A percentile compares a stretch with the other conserved stretches of the same genome.
Conservation (phyloP, 2,888 invertebrate genomes). For the Drosophila hamatofila region DNA sequence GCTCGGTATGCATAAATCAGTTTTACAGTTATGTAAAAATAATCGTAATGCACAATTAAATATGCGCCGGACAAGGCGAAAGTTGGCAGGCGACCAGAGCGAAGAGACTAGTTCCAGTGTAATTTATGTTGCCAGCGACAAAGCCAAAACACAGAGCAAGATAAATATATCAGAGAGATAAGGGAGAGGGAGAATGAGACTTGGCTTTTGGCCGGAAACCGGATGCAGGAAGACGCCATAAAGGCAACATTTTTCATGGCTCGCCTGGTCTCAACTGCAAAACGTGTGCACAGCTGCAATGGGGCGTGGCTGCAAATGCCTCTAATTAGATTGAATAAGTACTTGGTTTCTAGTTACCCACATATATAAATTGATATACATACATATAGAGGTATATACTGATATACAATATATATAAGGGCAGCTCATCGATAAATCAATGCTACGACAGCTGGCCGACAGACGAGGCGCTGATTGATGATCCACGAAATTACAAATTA, state of each 20-base stretch:
- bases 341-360: neutral
- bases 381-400: neutral
- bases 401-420: conserved; percentile 17
- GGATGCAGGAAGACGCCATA: conserved; percentile 59
- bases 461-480: conserved; percentile 67
- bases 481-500: conserved; percentile 77
- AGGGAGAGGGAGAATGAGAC: neutral
- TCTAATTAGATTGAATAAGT: conserved; percentile 50
- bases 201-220: conserved; percentile 36
- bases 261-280: conserved; percentile 35
- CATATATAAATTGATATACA: neutral
- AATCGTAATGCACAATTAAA: conserved; percentile 51
- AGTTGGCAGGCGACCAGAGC: conserved; percentile 20
- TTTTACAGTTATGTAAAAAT: conserved; percentile 35
- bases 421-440: conserved; percentile 76
- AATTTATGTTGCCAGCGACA: conserved; percentile 45
- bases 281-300: conserved; percentile 48
- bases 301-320: conserved; percentile 35
- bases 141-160: conserved; percentile 34
- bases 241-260: conserved; percentile 54
- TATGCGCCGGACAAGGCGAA: conserved; percentile 42
- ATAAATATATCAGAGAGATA: neutral
- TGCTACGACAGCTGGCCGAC: conserved; percentile 67
- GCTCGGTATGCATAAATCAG: conserved; percentile 36
- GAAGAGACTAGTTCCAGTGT: conserved; percentile 10